Conservation (phyloP, 2,113 vertebrate species). For the Misgurnus anguillicaudatus region DNA sequence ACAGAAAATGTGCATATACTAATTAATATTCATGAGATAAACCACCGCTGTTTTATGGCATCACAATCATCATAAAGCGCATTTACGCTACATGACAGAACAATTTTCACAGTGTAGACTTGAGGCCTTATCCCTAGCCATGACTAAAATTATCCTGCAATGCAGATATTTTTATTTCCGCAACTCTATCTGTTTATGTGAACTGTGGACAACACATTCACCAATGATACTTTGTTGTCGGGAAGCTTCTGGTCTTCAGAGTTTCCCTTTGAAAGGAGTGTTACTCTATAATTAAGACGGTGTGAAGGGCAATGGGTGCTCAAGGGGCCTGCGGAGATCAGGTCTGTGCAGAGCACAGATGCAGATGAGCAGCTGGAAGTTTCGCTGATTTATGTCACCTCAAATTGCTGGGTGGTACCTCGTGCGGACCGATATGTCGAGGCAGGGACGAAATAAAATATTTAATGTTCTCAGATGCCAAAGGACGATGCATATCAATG, state of each 20-base stretch:
- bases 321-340: slow-evolving; percentile 42
- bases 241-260: slow-evolving; percentile 7
- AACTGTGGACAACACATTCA: not conserved
- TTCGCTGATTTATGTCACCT: slow-evolving; percentile 50
- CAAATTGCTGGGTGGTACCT: slow-evolving; percentile 35
- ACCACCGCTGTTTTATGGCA: too few relatives aligned
- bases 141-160: slow-evolving; percentile 8
- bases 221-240: not conserved
- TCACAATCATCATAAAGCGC: too few relatives aligned
- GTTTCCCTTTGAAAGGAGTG: not conserved
- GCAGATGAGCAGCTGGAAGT: slow-evolving; percentile 50
- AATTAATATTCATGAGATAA: too few relatives aligned
- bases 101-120: not conserved
- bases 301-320: slow-evolving; percentile 42
- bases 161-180: not conserved
- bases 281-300: not conserved
- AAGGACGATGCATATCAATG: slow-evolving; percentile 33
- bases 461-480: slow-evolving; percentile 34
- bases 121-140: not conserved
- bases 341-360: slow-evolving; percentile 30
- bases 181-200: not conserved
- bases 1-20: too few relatives aligned
- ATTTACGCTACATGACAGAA: slow-evolving; percentile 8
- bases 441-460: slow-evolving; percentile 42
- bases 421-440: slow-evolving; percentile 34